phyloP scores from a whole-genome alignment of 2,888 invertebrate genomes.

The Entomobrya multifasciata region DNA sequence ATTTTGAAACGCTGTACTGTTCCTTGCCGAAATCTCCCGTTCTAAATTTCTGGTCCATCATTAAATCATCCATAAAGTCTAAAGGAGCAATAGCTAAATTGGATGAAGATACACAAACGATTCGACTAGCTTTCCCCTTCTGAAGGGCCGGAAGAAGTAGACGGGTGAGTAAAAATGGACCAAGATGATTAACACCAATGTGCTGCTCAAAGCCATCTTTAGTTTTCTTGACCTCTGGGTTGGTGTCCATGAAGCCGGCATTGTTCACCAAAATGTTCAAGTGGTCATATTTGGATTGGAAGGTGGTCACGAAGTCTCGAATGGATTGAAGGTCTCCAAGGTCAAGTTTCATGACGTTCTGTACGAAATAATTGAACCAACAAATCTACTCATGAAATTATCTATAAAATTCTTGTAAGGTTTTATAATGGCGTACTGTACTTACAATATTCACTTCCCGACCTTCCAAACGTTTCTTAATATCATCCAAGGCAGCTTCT shows the following conservation, averaged over 20 bases:
- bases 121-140: conserved; percentile 77
- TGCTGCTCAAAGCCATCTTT: conserved; percentile 81
- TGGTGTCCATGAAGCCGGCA: conserved; percentile 81
- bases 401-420: too few species aligned
- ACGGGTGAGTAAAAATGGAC: conserved; percentile 82
- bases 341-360: conserved; percentile 81
- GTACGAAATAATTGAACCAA: too few species aligned
- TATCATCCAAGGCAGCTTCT: conserved; percentile 62
- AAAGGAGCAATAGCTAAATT: conserved; percentile 79
- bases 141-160: conserved; percentile 81
- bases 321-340: conserved; percentile 81
- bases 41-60: conserved; percentile 75
- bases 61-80: conserved; percentile 78
- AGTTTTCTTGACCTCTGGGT: conserved; percentile 74
- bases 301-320: conserved; percentile 81
- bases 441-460: conserved; percentile 40
- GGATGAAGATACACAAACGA: conserved; percentile 80
- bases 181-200: conserved; percentile 82
- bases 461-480: conserved; percentile 50
- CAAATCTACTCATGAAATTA: too few species aligned
- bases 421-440: too few species aligned
- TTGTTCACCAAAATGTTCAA: conserved; percentile 81
- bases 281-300: conserved; percentile 80
- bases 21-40: conserved; percentile 72
- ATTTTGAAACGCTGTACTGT: conserved; percentile 80